Percentiles rank a stretch among this genome's conserved stretches.
These are phyloP conservation scores for Dynastes tityus DNA, from an alignment of 2,888 invertebrate species.

Conservation along the genomic window DNA sequence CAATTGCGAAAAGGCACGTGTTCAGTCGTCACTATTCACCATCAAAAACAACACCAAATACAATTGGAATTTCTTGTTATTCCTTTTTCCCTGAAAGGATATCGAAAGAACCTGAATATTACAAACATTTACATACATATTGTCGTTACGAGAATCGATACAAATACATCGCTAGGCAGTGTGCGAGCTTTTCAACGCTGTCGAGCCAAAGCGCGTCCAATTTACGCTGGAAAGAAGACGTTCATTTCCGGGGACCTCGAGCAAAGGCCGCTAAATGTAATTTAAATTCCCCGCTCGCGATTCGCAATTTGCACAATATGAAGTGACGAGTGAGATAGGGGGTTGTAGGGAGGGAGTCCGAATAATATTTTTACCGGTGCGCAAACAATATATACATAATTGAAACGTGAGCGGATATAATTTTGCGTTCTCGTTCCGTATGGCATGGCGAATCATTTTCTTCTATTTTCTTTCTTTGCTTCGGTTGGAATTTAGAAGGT, in stretches of 20 bases:
- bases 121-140: too few species aligned
- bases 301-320: neutral
- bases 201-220: neutral
- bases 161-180: too few species aligned
- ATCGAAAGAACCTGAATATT: too few species aligned
- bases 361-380: constrained; percentile 15
- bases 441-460: constrained; percentile 4
- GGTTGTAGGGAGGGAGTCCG: neutral
- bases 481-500: neutral
- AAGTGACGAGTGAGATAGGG: neutral
- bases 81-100: too few species aligned
- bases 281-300: constrained; percentile 8
- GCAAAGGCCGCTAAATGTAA: neutral
- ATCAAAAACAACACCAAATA: too few species aligned
- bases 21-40: too few species aligned
- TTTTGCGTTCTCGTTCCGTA: neutral
- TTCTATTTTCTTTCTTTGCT: neutral
- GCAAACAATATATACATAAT: constrained; percentile 30
- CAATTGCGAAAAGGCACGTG: too few species aligned
- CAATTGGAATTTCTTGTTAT: too few species aligned
- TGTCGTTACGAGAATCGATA: too few species aligned
- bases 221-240: constrained; percentile 3
- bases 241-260: neutral
- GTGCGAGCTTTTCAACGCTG: too few species aligned
- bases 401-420: constrained; percentile 21